Conservation (phyloP, 2,797 vertebrate genomes). For the Natrix natrix region DNA sequence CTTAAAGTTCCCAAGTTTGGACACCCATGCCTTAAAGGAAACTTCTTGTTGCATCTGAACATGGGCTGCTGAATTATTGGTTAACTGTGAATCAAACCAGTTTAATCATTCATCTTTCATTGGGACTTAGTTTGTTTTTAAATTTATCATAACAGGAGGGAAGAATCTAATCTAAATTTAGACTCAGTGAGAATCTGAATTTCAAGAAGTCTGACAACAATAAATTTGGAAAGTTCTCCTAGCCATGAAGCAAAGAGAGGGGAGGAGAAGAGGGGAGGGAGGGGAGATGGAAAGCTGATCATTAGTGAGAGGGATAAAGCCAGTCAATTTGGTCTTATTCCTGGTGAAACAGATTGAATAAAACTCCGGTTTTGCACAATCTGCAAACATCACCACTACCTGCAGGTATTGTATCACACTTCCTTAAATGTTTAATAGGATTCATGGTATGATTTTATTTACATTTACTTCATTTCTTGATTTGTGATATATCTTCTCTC, state of each 20-base stretch:
- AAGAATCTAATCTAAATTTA: background rate
- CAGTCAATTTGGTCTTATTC: background rate
- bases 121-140: background rate
- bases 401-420: background rate
- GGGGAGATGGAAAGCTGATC: background rate
- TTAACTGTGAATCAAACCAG: background rate
- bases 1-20: no score
- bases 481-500: background rate
- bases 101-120: background rate
- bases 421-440: background rate
- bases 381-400: background rate
- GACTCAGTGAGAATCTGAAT: background rate
- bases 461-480: background rate
- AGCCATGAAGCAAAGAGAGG: background rate
- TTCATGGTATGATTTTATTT: background rate
- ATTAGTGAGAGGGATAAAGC: background rate
- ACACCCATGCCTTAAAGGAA: background rate
- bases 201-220: background rate
- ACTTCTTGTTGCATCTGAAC: background rate
- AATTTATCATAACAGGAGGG: background rate
- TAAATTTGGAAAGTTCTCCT: background rate
- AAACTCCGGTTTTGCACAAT: background rate
- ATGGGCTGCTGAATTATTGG: background rate
- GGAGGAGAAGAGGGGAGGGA: background rate
- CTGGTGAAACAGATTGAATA: background rate